Evolutionary conservation across 2,113 vertebrate species (phyloP).

Genomic region (Cranoglanis bouderius): DNA sequence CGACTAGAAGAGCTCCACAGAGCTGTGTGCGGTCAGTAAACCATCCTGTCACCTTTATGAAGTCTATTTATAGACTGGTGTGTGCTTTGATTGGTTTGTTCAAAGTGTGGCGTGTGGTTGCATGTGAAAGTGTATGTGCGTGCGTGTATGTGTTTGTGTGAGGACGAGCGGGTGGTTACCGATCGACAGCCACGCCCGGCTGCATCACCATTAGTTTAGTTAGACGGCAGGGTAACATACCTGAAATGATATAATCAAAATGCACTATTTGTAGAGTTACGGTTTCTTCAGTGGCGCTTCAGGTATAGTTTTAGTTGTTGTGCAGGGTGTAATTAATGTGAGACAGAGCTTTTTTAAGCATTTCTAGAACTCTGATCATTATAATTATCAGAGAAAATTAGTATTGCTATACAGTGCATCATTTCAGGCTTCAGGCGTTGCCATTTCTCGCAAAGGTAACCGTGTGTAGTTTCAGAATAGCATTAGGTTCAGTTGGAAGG

Average conservation of each 20-base stretch:
- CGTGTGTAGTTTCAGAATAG: background rate
- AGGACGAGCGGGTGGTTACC: background rate
- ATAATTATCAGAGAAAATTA: background rate
- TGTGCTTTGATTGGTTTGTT: constrained; percentile 21
- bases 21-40: background rate
- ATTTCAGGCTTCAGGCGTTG: background rate
- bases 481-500: background rate
- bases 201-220: background rate
- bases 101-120: background rate
- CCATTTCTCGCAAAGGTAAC: too few relatives aligned
- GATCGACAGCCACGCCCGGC: background rate
- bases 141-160: background rate
- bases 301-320: background rate
- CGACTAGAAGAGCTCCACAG: background rate
- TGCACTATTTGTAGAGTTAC: background rate
- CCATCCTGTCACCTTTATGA: background rate
- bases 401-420: background rate
- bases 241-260: background rate
- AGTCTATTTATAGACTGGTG: background rate
- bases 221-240: background rate
- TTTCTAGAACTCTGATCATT: background rate
- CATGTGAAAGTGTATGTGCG: constrained; percentile 15
- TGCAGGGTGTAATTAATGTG: background rate
- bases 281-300: background rate
- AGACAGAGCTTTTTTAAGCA: background rate